A percentile compares a stretch with the other conserved stretches of the same genome.
phyloP scores from a whole-genome alignment of 1,140 invertebrate species.

The Chelonus insularis region DNA sequence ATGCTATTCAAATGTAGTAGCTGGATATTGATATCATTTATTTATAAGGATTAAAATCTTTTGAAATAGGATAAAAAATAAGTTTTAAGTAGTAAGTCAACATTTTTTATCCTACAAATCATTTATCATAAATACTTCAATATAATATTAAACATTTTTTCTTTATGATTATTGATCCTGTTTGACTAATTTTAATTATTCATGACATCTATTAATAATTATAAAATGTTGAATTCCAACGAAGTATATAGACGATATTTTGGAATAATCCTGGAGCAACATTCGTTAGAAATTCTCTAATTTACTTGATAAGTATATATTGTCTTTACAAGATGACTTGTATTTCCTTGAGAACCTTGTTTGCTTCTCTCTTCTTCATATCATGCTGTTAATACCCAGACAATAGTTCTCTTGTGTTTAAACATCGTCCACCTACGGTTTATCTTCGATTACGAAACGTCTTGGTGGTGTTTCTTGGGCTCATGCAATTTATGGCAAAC shows the following conservation, averaged over 20 bases:
- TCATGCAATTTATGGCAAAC: constrained; percentile 54
- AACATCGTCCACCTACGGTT: constrained; percentile 34
- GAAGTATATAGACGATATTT: no score
- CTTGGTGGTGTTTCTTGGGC: constrained; percentile 44
- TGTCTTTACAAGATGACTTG: background rate
- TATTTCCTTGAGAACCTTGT: constrained; percentile 1
- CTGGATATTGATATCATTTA: constrained; percentile 41
- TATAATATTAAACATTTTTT: no score
- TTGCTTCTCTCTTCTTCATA: constrained; percentile 31
- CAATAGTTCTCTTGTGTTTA: constrained; percentile 39
- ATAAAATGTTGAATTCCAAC: no score
- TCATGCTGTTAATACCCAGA: constrained; percentile 39
- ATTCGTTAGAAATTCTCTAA: no score
- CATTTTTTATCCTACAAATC: no score
- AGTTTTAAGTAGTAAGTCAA: no score
- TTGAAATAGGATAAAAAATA: background rate
- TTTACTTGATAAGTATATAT: background rate
- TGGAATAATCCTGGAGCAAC: no score
- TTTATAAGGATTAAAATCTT: constrained; percentile 36
- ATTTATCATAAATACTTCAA: no score
- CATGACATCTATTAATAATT: no score
- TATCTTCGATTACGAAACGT: constrained; percentile 54
- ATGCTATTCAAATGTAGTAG: constrained; percentile 32
- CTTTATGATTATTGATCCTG: no score
- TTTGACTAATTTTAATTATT: no score